Evolutionary conservation across 2,797 vertebrate genomes (phyloP).

Genomic region (Triplophysa yarkandensis): DNA sequence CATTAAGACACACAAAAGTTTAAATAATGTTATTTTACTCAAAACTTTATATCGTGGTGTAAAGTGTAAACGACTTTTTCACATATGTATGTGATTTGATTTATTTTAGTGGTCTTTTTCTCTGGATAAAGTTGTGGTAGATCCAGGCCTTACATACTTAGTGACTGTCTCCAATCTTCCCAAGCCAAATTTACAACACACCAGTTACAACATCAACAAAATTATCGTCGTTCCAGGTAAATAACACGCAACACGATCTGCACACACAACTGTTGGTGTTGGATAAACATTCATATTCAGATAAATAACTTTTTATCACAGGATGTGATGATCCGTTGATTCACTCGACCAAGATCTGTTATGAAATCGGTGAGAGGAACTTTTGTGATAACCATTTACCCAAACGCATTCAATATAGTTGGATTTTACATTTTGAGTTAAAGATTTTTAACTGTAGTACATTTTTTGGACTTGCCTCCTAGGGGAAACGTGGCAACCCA

Average conservation of each 20-base stretch:
- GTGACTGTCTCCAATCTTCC: slow-evolving; percentile 75
- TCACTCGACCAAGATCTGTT: slow-evolving; percentile 64
- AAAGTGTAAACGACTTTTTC: too few relatives aligned
- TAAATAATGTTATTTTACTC: too few relatives aligned
- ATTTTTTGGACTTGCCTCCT: neutral
- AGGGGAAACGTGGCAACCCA: slow-evolving; percentile 74
- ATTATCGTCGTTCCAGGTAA: slow-evolving; percentile 63
- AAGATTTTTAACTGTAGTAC: too few relatives aligned
- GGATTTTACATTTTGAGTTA: neutral
- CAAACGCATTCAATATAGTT: neutral
- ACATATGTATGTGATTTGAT: neutral
- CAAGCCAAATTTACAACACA: slow-evolving; percentile 66
- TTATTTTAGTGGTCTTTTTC: slow-evolving; percentile 73
- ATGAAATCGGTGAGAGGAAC: slow-evolving; percentile 67
- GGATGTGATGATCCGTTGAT: slow-evolving; percentile 66
- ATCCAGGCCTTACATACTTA: slow-evolving; percentile 65
- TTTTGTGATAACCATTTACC: neutral
- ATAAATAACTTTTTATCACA: slow-evolving; percentile 50
- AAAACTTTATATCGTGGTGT: too few relatives aligned
- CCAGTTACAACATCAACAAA: slow-evolving; percentile 55
- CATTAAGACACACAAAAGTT: too few relatives aligned
- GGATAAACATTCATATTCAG: neutral
- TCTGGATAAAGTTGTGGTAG: slow-evolving; percentile 65
- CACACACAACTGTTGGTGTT: neutral
- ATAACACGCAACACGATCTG: slow-evolving; percentile 20